These are phyloP conservation scores for Malurus cyaneus DNA, from an alignment of 2,113 vertebrate species.

Conservation along the genomic window DNA sequence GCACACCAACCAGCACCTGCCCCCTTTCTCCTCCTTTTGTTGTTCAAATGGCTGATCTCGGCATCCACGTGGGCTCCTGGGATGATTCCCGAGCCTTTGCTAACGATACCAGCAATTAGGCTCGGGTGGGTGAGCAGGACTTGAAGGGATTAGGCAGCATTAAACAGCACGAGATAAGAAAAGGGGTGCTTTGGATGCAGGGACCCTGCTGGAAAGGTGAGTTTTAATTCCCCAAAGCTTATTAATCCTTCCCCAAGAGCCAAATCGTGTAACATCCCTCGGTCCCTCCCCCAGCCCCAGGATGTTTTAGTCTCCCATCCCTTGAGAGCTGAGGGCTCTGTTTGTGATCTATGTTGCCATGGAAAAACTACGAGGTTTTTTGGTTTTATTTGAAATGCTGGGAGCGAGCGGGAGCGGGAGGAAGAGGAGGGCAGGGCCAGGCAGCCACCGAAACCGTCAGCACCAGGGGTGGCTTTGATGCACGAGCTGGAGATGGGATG, in stretches of 20 bases:
- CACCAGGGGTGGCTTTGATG: neutral
- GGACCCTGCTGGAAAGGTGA: neutral
- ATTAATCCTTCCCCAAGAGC: neutral
- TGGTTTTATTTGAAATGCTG: neutral
- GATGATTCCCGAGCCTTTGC: neutral
- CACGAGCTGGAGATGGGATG: neutral
- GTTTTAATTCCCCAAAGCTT: neutral
- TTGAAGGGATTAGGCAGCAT: neutral
- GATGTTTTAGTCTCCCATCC: neutral
- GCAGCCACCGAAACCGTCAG: neutral
- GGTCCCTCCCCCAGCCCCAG: neutral
- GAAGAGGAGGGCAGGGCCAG: neutral
- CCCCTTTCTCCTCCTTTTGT: neutral
- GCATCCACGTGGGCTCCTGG: neutral
- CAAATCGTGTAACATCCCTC: neutral
- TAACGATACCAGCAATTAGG: neutral
- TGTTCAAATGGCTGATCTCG: neutral
- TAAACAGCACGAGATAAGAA: neutral
- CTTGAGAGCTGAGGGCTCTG: neutral
- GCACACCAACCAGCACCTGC: neutral
- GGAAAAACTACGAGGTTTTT: neutral
- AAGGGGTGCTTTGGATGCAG: neutral
- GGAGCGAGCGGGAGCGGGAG: neutral
- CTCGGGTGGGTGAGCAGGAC: accelerated
- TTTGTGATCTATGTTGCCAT: constrained; percentile 24